Evolutionary conservation across 2,888 invertebrate species (phyloP).

Genomic region (Stenodera caucasica): DNA sequence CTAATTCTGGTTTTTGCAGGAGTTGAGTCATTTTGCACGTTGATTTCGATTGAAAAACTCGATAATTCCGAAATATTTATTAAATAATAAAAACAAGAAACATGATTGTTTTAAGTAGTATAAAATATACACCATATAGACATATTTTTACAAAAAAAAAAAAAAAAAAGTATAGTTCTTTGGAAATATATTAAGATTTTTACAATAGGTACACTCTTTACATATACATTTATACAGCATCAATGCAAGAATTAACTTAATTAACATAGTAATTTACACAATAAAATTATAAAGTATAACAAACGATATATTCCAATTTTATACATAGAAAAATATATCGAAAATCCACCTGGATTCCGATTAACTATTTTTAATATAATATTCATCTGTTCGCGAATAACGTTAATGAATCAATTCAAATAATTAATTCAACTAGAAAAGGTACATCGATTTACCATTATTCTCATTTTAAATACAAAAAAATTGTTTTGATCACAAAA

Average conservation of each 20-base stretch:
- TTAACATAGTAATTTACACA: slow-evolving; percentile 47
- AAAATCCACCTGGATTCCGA: slow-evolving; percentile 22
- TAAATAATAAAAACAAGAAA: slow-evolving; percentile 55
- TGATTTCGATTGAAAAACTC: too few species aligned
- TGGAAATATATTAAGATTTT: slow-evolving; percentile 55
- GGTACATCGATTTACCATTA: slow-evolving; percentile 44
- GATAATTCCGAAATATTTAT: slow-evolving; percentile 48
- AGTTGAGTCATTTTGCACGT: too few species aligned
- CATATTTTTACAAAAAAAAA: slow-evolving; percentile 50
- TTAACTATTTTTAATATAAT: background rate
- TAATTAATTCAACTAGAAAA: slow-evolving; percentile 32
- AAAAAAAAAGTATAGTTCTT: slow-evolving; percentile 51
- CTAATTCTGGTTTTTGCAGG: too few species aligned
- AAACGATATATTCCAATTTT: slow-evolving; percentile 48
- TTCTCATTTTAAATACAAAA: slow-evolving; percentile 40
- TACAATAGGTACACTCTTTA: slow-evolving; percentile 40
- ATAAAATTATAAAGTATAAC: slow-evolving; percentile 51
- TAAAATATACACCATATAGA: slow-evolving; percentile 52
- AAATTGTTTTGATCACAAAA: slow-evolving; percentile 52
- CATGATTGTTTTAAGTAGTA: slow-evolving; percentile 47
- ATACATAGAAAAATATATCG: slow-evolving; percentile 49
- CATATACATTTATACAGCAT: slow-evolving; percentile 48
- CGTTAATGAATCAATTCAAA: background rate
- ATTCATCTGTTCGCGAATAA: slow-evolving; percentile 20
- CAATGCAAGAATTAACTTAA: slow-evolving; percentile 45